Base-by-base conservation (phyloP, 1,140 invertebrate genomes). In the Drosophila arawakana region DNA sequence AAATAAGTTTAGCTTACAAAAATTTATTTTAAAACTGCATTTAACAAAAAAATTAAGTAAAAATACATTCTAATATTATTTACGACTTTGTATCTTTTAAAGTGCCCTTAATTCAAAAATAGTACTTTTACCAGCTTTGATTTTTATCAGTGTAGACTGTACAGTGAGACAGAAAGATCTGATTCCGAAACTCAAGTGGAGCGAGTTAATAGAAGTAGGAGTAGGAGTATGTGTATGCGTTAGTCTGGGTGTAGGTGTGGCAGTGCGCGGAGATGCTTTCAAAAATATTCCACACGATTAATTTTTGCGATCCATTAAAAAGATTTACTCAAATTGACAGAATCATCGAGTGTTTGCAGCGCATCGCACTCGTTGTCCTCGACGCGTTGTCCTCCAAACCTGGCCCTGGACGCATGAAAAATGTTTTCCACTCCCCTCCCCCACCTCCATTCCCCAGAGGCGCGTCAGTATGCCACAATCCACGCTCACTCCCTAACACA, bases 301-400 rank as follows among this genome's bases (percentile, higher is more conserved):
- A 76, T 76, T 76, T 73, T 76, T 76, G 74, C 74, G 74, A 76
- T 76, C 74, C 74, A 88, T 88, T 88, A 88, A 88, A 88, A 80
- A 88, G 83, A 89, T 88, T 88, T 88, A 89, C 84, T 89, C 83
- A 88, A 89, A 88, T 89, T 88, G 83, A 89, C 83, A 89, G 80
- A 88, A 83, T 78, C 84, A 78, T 72, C 73, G 80, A 65, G 67
- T 46, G 80, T 54, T 30, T 49, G 55, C 43, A 30, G 37, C 50
- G 63, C 71, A 37, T 41, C 35, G 18, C 18, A 21, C 18, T 21
- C 18, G 54, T 60, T 65, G 57, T 73, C 66, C 57, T 73, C 65
- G 55, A 37, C 21, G 61, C 66, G 25, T 30, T 67, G 73, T 73
- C 73, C 73, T 76, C 68, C 39, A 73, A 73, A 50, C 73, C 18